phyloP scores from a whole-genome alignment of 2,888 invertebrate genomes.

The Eretmocerus hayati region DNA sequence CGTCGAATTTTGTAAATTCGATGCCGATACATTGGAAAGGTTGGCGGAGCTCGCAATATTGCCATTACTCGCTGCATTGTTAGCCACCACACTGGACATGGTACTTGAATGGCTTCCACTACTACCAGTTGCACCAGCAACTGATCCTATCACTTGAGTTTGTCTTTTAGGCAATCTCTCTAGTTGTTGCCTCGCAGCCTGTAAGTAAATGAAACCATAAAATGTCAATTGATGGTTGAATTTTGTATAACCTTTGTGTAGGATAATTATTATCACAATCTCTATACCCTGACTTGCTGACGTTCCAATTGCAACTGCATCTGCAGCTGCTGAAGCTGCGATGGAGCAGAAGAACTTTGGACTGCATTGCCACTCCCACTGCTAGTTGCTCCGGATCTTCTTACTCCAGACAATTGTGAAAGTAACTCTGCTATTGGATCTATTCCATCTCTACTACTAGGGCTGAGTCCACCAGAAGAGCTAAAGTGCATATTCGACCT shows the following conservation, averaged over 20 bases:
- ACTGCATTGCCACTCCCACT: conserved; percentile 46
- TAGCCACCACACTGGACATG: conserved; percentile 41
- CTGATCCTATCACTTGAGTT: conserved; percentile 55
- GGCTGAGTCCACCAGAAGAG: conserved; percentile 78
- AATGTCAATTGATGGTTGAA: too few relatives aligned
- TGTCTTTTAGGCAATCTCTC: conserved; percentile 82
- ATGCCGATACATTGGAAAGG: conserved; percentile 39
- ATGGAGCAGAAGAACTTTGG: conserved; percentile 55
- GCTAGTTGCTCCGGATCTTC: conserved; percentile 59
- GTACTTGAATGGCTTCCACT: conserved; percentile 39
- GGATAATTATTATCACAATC: too few relatives aligned
- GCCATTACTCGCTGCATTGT: conserved; percentile 41
- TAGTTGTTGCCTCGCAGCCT: conserved; percentile 81
- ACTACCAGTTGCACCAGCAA: conserved; percentile 48
- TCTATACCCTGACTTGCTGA: conserved; percentile 65
- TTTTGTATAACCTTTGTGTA: too few relatives aligned
- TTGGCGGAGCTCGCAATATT: conserved; percentile 37
- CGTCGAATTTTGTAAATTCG: conserved; percentile 42
- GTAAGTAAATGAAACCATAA: conserved; percentile 6
- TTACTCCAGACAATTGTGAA: conserved; percentile 89
- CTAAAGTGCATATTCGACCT: conserved; percentile 90
- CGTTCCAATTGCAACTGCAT: conserved; percentile 90
- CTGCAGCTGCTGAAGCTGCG: conserved; percentile 86
- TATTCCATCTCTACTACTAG: conserved; percentile 86
- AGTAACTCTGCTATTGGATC: conserved; percentile 95